Evolutionary conservation across 2,797 vertebrate species (phyloP), one percentile per base, ranked within the genome.

Genomic region (Pantherophis vulpinus): DNA sequence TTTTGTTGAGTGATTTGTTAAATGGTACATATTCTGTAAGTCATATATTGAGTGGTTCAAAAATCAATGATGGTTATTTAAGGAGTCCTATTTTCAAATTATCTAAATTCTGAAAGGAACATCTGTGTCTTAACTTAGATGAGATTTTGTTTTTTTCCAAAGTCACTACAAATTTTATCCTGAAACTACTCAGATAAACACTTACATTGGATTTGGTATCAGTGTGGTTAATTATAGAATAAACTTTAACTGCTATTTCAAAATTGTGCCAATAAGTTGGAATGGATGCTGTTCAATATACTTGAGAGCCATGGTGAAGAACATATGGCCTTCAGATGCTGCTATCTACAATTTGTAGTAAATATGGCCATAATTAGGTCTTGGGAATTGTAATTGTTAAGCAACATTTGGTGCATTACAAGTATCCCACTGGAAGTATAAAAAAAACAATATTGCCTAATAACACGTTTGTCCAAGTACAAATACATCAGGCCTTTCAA

Each of bases 281-380:
- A 96, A 95, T 90, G 23, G 89, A 92, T 95, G 91, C 32, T 92
- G 83, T 94, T 95, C 88, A 93, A 32, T 56, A 13, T 37, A 55
- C 18, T 23, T 32, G 14, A 56, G 86, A 87, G 51, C 86, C 66
- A 74, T 70, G 63, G 63, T 70, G 63, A 70, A n/a, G 63, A 70
- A 70, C 16, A 20, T 37, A 37, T 74, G 70, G 16, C 16, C 70
- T 74, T 32, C 70, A 74, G 32, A 74, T 37, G n/a, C 32, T 74
- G 16, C 70, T 37, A 74, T 74, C 32, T 37, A 20, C 32, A 74
- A 37, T 32, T 74, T 74, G 16, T 32, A 70, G 14, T 32, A 20
- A 74, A 7, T 74, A 20, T 74, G 70, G 32, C 32, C 70, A 37
- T 74, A 37, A 74, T 37, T 7, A 37, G 32, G 16, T 37, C 32